Percentiles rank a stretch among this genome's conserved stretches.
phyloP scores from a whole-genome alignment of 2,797 vertebrate species.

The Bradypus variegatus region DNA sequence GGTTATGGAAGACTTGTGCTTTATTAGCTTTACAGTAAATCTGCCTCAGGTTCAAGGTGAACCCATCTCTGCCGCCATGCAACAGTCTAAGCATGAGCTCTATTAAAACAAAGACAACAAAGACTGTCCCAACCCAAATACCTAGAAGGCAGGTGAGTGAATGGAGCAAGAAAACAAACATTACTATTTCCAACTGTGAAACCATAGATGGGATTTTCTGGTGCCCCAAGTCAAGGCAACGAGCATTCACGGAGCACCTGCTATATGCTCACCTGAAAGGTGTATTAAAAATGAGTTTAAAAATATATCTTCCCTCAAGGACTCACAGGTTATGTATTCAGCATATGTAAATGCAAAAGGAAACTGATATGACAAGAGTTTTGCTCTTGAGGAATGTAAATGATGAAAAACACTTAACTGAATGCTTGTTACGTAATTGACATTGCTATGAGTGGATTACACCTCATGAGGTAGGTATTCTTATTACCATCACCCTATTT shows the following conservation, averaged over 20 bases:
- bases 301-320: background rate
- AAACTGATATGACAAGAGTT: background rate
- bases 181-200: background rate
- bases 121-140: background rate
- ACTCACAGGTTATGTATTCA: background rate
- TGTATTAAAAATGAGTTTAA: background rate
- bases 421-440: background rate
- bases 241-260: background rate
- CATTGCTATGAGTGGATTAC: background rate
- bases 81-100: background rate
- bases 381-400: background rate
- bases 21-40: background rate
- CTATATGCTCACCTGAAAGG: background rate
- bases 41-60: constrained; percentile 8
- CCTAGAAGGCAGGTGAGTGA: background rate
- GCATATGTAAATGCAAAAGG: background rate
- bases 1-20: background rate
- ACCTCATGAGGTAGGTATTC: background rate
- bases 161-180: background rate
- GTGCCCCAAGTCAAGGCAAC: background rate
- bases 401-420: background rate
- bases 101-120: background rate
- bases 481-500: background rate
- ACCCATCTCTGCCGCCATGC: background rate
- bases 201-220: background rate